Evolutionary conservation across 2,888 invertebrate genomes (phyloP).

Genomic region (Hyalella azteca): DNA sequence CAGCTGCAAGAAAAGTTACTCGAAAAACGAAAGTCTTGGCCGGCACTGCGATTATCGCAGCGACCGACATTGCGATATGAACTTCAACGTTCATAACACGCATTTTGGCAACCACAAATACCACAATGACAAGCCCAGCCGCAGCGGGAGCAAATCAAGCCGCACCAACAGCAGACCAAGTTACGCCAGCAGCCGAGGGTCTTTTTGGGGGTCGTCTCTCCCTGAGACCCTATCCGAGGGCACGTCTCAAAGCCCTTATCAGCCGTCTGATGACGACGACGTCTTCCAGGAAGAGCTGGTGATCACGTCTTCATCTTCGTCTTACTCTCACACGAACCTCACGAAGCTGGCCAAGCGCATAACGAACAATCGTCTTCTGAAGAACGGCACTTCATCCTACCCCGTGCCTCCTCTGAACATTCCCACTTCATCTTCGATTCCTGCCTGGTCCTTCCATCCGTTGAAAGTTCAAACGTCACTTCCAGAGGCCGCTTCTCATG

Average conservation of each 20-base stretch:
- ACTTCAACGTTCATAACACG: neutral
- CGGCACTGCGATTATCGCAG: neutral
- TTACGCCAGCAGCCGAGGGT: conserved; percentile 15
- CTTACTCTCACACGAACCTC: neutral
- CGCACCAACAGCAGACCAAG: conserved; percentile 9
- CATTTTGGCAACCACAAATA: neutral
- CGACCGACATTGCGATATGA: neutral
- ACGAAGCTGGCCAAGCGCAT: conserved; percentile 8
- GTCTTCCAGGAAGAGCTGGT: conserved; percentile 17
- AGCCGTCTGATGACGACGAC: neutral
- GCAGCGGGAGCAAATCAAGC: conserved; percentile 5
- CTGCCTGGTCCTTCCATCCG: neutral
- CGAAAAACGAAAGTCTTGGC: neutral
- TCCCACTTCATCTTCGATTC: conserved; percentile 1
- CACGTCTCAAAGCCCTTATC: neutral
- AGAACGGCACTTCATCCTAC: neutral
- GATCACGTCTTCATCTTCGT: conserved; percentile 14
- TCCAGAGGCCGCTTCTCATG: neutral
- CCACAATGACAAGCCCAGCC: neutral
- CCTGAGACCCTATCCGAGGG: conserved; percentile 12
- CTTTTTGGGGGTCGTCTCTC: conserved; percentile 13
- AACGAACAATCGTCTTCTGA: conserved; percentile 12
- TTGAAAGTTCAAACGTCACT: neutral
- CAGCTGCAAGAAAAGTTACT: neutral
- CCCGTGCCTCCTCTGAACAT: conserved; percentile 20